Evolutionary conservation across 2,888 invertebrate species (phyloP).

Genomic region (Lissonota sp.): DNA sequence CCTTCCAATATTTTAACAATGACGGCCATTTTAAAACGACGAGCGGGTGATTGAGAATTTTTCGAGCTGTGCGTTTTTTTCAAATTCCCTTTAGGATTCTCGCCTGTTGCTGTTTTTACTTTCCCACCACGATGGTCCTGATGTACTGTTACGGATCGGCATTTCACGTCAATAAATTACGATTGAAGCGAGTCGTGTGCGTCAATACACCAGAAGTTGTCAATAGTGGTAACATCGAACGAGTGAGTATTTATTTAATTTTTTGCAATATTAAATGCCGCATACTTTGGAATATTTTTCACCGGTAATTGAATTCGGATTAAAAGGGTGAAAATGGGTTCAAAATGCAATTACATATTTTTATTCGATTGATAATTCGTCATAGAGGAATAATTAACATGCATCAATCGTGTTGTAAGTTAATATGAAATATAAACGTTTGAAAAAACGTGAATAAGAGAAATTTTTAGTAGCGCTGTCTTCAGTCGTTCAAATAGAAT

Average conservation of each 20-base stretch:
- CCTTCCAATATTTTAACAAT: too few relatives aligned
- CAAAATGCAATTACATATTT: too few relatives aligned
- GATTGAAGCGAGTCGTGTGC: conserved; percentile 86
- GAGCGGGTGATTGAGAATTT: background rate
- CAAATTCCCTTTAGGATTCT: conserved; percentile 86
- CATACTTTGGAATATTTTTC: background rate
- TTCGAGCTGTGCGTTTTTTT: background rate
- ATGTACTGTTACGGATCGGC: conserved; percentile 97
- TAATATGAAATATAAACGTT: background rate
- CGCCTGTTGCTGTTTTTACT: conserved; percentile 94
- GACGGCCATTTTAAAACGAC: too few relatives aligned
- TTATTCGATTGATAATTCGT: too few relatives aligned
- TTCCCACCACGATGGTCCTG: conserved; percentile 95
- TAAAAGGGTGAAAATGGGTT: background rate
- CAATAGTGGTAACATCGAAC: conserved; percentile 84
- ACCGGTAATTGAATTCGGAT: background rate
- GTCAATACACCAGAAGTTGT: conserved; percentile 85
- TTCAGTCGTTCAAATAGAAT: background rate
- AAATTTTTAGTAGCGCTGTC: too few relatives aligned
- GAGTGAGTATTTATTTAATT: conserved; percentile 81
- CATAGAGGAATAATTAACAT: background rate
- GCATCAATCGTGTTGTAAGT: background rate
- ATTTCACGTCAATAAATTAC: conserved; percentile 93
- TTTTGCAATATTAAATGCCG: background rate
- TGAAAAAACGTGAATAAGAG: too few relatives aligned